Conservation (phyloP, 1,140 invertebrate species). For the Lutraria rhynchaena region DNA sequence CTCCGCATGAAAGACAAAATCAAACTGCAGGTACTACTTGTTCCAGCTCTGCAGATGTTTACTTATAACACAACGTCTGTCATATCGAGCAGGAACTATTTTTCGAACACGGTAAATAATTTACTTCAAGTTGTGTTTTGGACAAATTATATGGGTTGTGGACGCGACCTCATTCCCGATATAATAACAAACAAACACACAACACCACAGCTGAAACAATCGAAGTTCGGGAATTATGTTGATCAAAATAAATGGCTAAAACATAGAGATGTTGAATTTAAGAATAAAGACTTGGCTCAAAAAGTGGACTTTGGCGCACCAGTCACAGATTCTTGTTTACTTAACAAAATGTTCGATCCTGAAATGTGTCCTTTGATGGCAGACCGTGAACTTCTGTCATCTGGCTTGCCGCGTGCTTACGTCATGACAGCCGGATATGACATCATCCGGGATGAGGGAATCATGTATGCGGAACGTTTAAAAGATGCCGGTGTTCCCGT, state of each 20-base stretch:
- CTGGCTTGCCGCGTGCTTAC: slow-evolving; percentile 47
- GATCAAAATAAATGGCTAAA: slow-evolving; percentile 1
- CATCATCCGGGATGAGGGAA: slow-evolving; percentile 64
- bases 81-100: slow-evolving; percentile 33
- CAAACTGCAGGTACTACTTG: slow-evolving; percentile 67
- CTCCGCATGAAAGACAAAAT: slow-evolving; percentile 54
- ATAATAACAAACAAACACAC: slow-evolving; percentile 61
- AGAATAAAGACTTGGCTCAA: slow-evolving; percentile 7
- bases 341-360: slow-evolving; percentile 53
- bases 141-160: slow-evolving; percentile 40
- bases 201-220: slow-evolving; percentile 46
- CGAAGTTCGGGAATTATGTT: slow-evolving; percentile 35
- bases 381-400: slow-evolving; percentile 30
- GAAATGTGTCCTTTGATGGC: slow-evolving; percentile 60
- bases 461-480: slow-evolving; percentile 60
- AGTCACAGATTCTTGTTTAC: slow-evolving; percentile 30
- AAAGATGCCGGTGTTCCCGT: slow-evolving; percentile 47
- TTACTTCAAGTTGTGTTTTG: slow-evolving; percentile 34
- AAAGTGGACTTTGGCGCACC: slow-evolving; percentile 46
- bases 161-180: slow-evolving; percentile 14
- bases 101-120: slow-evolving; percentile 43
- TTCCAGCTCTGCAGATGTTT: slow-evolving; percentile 65
- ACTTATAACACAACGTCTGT: slow-evolving; percentile 68
- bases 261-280: not conserved
- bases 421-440: slow-evolving; percentile 65